These are phyloP conservation scores for Hemiscyllium ocellatum DNA, from an alignment of 2,113 vertebrate genomes.

Conservation along the genomic window DNA sequence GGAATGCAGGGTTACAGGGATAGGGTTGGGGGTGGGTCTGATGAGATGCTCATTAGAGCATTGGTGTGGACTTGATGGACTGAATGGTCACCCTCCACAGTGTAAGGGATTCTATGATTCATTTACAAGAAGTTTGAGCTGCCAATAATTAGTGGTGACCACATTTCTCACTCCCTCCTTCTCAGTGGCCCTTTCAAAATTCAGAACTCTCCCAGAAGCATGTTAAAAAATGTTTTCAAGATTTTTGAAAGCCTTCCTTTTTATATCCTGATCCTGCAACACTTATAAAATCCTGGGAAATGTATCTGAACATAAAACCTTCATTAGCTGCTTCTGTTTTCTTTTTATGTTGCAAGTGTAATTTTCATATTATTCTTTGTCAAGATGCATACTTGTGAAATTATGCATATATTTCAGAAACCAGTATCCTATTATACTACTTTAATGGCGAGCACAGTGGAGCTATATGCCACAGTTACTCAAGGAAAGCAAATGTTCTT, in stretches of 20 bases:
- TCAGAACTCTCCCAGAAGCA: background rate
- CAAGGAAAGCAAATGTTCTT: conserved; percentile 27
- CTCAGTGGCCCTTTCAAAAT: background rate
- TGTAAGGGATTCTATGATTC: too few relatives aligned
- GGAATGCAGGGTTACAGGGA: too few relatives aligned
- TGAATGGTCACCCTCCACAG: too few relatives aligned
- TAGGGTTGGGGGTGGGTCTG: too few relatives aligned
- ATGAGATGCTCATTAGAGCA: too few relatives aligned
- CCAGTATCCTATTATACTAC: background rate
- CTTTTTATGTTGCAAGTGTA: background rate
- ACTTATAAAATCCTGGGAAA: background rate
- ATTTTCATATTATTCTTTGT: background rate
- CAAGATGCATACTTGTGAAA: background rate
- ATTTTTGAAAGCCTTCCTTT: background rate
- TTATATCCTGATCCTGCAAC: background rate
- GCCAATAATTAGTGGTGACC: background rate
- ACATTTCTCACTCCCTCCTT: background rate
- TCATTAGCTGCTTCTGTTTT: background rate
- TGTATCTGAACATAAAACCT: background rate
- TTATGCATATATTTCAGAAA: background rate
- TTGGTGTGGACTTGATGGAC: too few relatives aligned
- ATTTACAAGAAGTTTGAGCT: too few relatives aligned
- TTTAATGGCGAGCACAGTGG: background rate
- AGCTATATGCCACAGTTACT: background rate
- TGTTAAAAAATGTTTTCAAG: too few relatives aligned